These are phyloP conservation scores for Coreoperca whiteheadi DNA, from an alignment of 2,113 vertebrate genomes.

Conservation along the genomic window DNA sequence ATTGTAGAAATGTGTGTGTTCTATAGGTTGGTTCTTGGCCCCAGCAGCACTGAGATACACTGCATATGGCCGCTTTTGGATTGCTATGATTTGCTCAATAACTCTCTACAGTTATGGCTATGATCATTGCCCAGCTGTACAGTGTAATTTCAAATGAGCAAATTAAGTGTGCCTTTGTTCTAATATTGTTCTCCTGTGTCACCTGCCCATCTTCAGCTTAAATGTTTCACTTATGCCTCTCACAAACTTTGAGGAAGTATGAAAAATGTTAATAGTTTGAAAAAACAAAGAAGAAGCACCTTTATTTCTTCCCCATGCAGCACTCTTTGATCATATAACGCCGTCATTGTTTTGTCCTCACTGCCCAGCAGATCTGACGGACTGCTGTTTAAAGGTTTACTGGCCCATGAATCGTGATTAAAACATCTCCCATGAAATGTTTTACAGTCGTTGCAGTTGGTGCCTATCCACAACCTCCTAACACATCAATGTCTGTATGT, in stretches of 20 bases:
- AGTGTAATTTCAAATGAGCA: slow-evolving; percentile 45
- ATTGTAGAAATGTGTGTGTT: slow-evolving; percentile 51
- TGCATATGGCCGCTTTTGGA: slow-evolving; percentile 59
- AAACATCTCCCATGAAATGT: slow-evolving; percentile 76
- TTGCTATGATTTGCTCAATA: slow-evolving; percentile 60
- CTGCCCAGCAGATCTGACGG: slow-evolving; percentile 45
- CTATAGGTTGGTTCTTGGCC: slow-evolving; percentile 29
- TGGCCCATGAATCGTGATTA: slow-evolving; percentile 79
- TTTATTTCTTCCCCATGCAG: slow-evolving; percentile 6
- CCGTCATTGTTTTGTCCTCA: slow-evolving; percentile 59
- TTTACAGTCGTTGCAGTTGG: slow-evolving; percentile 76
- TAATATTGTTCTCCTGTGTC: slow-evolving; percentile 30
- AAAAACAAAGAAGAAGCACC: slow-evolving; percentile 12
- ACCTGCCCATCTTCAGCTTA: slow-evolving; percentile 12
- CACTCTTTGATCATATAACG: slow-evolving; percentile 26
- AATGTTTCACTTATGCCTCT: not conserved
- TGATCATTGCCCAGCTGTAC: slow-evolving; percentile 69
- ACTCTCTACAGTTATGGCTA: slow-evolving; percentile 49
- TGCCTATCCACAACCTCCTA: slow-evolving; percentile 49
- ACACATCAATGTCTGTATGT: slow-evolving; percentile 30
- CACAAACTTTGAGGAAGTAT: slow-evolving; percentile 9
- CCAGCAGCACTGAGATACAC: slow-evolving; percentile 22
- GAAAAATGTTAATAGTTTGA: not conserved
- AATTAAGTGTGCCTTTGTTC: slow-evolving; percentile 45
- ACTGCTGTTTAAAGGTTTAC: slow-evolving; percentile 76